Evolutionary conservation across 1,140 invertebrate genomes (phyloP), one percentile per base, ranked within the genome.

Genomic region (Drosophila neocordata): DNA sequence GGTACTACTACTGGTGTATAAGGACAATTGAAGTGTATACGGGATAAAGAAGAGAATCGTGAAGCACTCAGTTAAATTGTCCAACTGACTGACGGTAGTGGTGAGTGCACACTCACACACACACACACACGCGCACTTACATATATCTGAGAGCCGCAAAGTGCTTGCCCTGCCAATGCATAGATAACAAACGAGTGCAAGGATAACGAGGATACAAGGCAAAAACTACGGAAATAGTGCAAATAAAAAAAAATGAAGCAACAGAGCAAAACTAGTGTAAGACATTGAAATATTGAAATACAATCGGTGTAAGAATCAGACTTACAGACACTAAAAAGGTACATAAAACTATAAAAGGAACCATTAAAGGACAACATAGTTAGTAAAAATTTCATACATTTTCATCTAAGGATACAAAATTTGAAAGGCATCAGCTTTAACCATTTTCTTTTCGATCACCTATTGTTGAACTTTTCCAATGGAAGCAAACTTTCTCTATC

Each of bases 241-340:
- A 66, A 77, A 74, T 6, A 83, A 85, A 66, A 77, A 74, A 31
- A 83, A 85, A 85, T 85, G 73, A 77, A 41, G 81, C 77, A 85
- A 73, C 69, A 85, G 81, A 81, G 81, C 38, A 65, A 69, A 65
- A 68, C 81, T 69, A 65, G 31, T 52, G 48, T 27, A 61, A 69
- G 82, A 81, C 82, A 78, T 67, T 85, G 82, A 85, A 85, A 85
- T 85, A 85, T 85, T 87, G 78, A 87, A 87, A 82, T 78, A 87
- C 82, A 85, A 85, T 85, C 79, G 78, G 70, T 73, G 78, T 82
- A 78, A 74, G 38, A 35, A 6, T 3, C 27, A 31, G 4, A 31
- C 27, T 31, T 31, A 31, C 27, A 31, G 27, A 4, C 22, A 24
- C 22, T 24, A 24, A 24, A 24, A 24, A 24, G n/a, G n/a, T n/a